A percentile compares a stretch with the other conserved stretches of the same genome.
phyloP scores from a whole-genome alignment of 2,113 vertebrate species.

The Carassius carassius region DNA sequence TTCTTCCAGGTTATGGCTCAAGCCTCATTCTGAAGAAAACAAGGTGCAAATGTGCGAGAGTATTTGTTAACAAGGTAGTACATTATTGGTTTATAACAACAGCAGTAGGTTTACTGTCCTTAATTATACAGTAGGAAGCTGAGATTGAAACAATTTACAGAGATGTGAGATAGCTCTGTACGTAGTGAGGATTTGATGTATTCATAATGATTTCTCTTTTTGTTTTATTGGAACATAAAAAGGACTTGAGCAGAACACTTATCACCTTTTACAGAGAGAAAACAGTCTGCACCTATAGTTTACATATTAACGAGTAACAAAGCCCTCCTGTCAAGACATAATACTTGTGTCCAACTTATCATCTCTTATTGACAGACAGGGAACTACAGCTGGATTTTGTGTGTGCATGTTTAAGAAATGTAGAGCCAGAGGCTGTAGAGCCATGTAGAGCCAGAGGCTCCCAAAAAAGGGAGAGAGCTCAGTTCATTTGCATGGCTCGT shows the following conservation, averaged over 20 bases:
- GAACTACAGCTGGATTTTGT: constrained; percentile 15
- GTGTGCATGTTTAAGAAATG: neutral
- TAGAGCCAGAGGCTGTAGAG: neutral
- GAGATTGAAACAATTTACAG: neutral
- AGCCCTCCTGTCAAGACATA: constrained; percentile 25
- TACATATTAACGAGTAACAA: constrained; percentile 20
- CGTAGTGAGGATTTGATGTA: neutral
- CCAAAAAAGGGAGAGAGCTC: neutral
- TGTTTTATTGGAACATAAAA: constrained; percentile 30
- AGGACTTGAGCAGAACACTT: constrained; percentile 18
- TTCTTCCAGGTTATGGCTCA: neutral
- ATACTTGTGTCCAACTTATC: constrained; percentile 17
- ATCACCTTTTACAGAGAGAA: constrained; percentile 20
- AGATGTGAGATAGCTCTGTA: constrained; percentile 1
- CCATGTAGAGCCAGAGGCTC: neutral
- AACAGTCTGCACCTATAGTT: neutral
- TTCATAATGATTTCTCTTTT: constrained; percentile 2
- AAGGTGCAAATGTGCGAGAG: constrained; percentile 5
- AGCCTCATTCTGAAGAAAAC: neutral
- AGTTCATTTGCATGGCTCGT: constrained; percentile 66
- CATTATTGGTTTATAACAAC: neutral
- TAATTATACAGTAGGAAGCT: neutral
- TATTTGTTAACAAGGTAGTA: constrained; percentile 15
- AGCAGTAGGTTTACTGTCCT: neutral
- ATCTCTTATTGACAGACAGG: neutral